These are phyloP conservation scores for Microcebus tavaratra DNA, from an alignment of 2,113 vertebrate species.

Conservation along the genomic window DNA sequence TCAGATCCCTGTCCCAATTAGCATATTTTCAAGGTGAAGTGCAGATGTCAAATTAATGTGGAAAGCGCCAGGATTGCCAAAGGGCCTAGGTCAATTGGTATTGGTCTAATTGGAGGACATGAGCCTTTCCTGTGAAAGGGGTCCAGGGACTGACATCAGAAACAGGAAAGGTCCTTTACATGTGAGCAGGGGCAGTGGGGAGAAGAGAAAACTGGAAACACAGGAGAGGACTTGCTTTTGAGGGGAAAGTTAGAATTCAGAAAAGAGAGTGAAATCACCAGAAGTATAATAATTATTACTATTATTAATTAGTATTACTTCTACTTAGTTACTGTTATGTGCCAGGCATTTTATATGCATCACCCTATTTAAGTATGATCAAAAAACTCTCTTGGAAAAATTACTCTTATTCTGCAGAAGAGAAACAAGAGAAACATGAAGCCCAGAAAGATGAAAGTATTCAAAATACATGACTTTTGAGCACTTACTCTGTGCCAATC, in stretches of 20 bases:
- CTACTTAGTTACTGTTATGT: not conserved
- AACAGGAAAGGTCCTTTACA: slow-evolving; percentile 22
- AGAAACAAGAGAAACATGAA: slow-evolving; percentile 12
- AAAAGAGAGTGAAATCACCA: not conserved
- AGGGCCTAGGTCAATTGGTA: slow-evolving; percentile 56
- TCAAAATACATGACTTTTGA: not conserved
- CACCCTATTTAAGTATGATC: not conserved
- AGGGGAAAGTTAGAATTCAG: not conserved
- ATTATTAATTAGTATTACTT: not conserved
- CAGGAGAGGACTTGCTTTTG: not conserved
- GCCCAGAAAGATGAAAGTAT: slow-evolving; percentile 1
- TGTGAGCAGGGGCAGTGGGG: not conserved
- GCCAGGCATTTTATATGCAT: not conserved
- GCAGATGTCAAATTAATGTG: slow-evolving; percentile 72
- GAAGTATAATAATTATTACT: not conserved
- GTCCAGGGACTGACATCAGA: slow-evolving; percentile 57
- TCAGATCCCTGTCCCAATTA: slow-evolving; percentile 76
- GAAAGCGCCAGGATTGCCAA: slow-evolving; percentile 55
- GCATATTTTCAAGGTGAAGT: slow-evolving; percentile 80
- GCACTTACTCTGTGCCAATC: not conserved
- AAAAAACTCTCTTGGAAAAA: not conserved
- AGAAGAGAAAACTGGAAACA: not conserved
- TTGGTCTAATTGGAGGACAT: slow-evolving; percentile 72
- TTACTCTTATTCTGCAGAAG: not conserved
- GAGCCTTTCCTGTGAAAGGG: slow-evolving; percentile 55